Base-by-base conservation (phyloP, 2,888 invertebrate species). In the Anticlea derivata region DNA sequence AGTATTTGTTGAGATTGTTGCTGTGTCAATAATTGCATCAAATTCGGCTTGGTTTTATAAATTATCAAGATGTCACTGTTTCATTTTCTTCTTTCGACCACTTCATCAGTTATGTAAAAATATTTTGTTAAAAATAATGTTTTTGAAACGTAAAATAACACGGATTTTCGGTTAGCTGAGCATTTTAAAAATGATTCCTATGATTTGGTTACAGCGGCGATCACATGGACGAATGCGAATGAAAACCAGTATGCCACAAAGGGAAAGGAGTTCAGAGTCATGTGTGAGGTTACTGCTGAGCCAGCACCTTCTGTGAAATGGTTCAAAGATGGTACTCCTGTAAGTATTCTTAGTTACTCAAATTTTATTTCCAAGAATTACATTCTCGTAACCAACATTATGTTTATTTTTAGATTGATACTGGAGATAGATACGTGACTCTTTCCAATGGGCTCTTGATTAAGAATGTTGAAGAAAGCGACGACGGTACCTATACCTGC, bases 401-500 rank as follows among this genome's bases (percentile, higher is more conserved):
- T 6, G 22, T 17, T 22, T 3, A 24, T 5, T 13, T 17, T 52
- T 53, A 93, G 93, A 94, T 96, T 51, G 86, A 85, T 41, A 94
- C 94, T 5, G 93, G 93, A 61, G 94, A 94, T 39, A 93, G 94
- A 74, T 96, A 95, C 70, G 92, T 96, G 7, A 93, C 95, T 46
- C 94, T 95, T 63, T 88, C 94, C 0, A 94, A 96, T 63, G 96
- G 96, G 0, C 83, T 97, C 7, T 82, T 94, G 49, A 96, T 97
- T 53, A 94, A 93, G 63, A 93, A 94, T 63, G 95, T 97, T 0
- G 92, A 93, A 61, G 95, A 96, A 76, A 93, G 94, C 8, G 97
- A 98, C 68, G 97, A 97, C 73, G 97, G 97, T 0, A 92, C 94
- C 6, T 97, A 97, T 76, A 95, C 94, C 2, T 97, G 97, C 73